phyloP scores from a whole-genome alignment of 2,113 vertebrate species.

The Raphicerus campestris region DNA sequence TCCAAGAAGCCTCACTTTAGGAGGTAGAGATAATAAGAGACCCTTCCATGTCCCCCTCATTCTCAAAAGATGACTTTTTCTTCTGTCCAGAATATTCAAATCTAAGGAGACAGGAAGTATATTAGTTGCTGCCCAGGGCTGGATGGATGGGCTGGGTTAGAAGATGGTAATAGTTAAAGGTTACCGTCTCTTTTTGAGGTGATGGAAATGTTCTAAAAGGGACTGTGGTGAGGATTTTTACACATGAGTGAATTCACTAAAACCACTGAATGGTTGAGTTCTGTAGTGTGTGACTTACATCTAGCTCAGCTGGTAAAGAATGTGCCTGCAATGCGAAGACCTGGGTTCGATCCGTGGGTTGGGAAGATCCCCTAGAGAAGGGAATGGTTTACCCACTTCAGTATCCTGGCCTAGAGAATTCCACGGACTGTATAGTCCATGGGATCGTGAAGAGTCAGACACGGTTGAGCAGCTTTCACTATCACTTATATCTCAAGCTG shows the following conservation, averaged over 20 bases:
- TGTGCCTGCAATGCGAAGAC: fast-evolving
- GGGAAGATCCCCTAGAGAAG: neutral
- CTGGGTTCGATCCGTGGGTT: fast-evolving
- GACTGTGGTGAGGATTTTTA: neutral
- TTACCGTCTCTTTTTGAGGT: neutral
- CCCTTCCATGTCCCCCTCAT: neutral
- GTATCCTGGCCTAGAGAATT: neutral
- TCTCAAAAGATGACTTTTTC: neutral
- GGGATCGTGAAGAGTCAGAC: neutral
- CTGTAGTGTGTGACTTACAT: neutral
- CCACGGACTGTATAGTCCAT: neutral
- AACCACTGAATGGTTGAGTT: neutral
- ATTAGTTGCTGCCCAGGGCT: neutral
- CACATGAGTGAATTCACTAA: neutral
- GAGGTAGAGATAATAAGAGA: neutral
- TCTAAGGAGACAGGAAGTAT: neutral
- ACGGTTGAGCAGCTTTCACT: neutral
- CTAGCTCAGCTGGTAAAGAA: neutral
- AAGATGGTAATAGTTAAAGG: neutral
- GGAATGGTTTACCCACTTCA: neutral
- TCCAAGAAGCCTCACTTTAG: neutral
- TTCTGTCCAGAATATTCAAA: neutral
- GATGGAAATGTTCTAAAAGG: neutral
- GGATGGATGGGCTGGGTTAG: neutral
- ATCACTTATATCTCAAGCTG: neutral